Base-by-base conservation (phyloP, 1,140 invertebrate genomes). In the Lasaia peninsularis region DNA sequence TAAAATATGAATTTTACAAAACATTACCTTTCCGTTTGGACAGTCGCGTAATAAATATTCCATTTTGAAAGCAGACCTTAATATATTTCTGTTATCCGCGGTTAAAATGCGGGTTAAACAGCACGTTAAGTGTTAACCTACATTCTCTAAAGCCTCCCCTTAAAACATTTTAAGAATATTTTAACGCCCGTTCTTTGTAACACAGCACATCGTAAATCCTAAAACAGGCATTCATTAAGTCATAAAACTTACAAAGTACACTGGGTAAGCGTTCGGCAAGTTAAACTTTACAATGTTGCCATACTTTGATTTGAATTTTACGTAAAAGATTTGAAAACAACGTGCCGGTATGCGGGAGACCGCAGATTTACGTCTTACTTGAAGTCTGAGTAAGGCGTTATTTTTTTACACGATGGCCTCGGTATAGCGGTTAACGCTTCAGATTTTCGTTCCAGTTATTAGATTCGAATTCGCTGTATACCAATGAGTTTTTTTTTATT, bases 181-280 rank as follows among this genome's bases (percentile, higher is more conserved):
- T 55, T 44, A 20, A 31, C 35, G 35, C 35, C 21, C 21, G 10
- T 55, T 10, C 24, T 24, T 28, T 40, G 21, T n/a, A 35, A 2
- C 20, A 35, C 21, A 20, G 11, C 16, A 33, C 20, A 10, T 44
- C 53, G 34, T 55, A 44, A 55, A 55, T 35, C 28, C 53, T 20
- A 12, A 55, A 55, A 40, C 21, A 14, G 35, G 37, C 37, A 44
- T 44, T 44, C 52, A 40, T 55, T 55, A 40, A 24, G 52, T 24
- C 33, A 32, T 55, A 55, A 55, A 54, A 37, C 34, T 12, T 55
- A 55, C 52, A 55, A 55, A 37, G 52, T 55, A 40, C 37, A 40
- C 37, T 10, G 37, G 37, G 16, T 40, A 40, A 40, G 37, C 14
- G 37, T 40, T 40, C 9, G 40, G 40, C 11, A 44, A 44, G 40